Evolutionary conservation across 2,888 invertebrate species (phyloP), one percentile per base, ranked within the genome.

Genomic region (Ennomos erosarius): DNA sequence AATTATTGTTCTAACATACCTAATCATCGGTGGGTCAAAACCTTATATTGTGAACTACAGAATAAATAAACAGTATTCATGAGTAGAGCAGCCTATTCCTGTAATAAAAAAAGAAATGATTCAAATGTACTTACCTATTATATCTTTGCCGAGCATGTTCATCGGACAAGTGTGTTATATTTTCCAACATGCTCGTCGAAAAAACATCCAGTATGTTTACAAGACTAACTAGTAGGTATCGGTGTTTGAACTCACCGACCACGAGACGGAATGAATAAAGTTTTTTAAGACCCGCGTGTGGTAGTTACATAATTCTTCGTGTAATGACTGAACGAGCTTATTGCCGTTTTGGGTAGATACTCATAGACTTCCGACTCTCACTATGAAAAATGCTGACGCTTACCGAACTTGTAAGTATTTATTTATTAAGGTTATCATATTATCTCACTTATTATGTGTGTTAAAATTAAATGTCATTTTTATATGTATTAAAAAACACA

Each of bases 211-310:
- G 56, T 77, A 67, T 63, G 67, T 70, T 64, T 50, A n/a, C 55
- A 16, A 45, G 10, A 37, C 53, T 60, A 64, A 62, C 26, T 26
- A 26, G 26, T 6, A 68, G 48, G 50, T 54, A 68, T 69, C 70
- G 64, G 65, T 69, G 73, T 73, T 59, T 76, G 68, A 68, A 64
- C 64, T 72, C 55, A 57, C 75, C 73, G 74, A 59, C 63, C 62
- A 50, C 57, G 51, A 67, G 71, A 69, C 68, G 54, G 62, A 70
- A 72, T 69, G 63, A 64, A 55, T 69, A 66, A 70, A 70, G 64
- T 62, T 59, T 70, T 58, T 67, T 69, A 66, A 64, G 62, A 57
- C 54, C 53, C 44, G 58, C 51, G 63, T 59, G 57, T 49, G 56
- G 39, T 60, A 34, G 49, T 65, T 67, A 62, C 42, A 51, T 64